These are phyloP conservation scores for Antheraea yamamai DNA, from an alignment of 2,888 invertebrate genomes.

Conservation along the genomic window DNA sequence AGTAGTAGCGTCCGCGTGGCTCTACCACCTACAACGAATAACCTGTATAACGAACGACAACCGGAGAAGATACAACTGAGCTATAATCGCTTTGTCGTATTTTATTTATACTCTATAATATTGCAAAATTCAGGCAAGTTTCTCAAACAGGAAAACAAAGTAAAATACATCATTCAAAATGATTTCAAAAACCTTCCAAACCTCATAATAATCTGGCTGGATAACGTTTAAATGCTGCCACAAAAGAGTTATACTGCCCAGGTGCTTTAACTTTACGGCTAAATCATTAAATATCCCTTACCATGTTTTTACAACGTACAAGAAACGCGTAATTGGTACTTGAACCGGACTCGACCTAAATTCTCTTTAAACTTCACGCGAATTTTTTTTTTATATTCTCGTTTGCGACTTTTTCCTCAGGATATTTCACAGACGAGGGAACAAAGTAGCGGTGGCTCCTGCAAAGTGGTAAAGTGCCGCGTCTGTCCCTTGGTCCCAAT, in stretches of 20 bases:
- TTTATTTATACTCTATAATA: no score
- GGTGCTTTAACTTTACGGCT: background rate
- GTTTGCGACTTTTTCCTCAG: background rate
- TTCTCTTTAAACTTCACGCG: background rate
- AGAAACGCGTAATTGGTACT: slow-evolving; percentile 9
- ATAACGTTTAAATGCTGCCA: background rate
- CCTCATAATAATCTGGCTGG: slow-evolving; percentile 7
- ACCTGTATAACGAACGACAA: no score
- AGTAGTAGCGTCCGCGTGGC: no score
- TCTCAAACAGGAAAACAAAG: background rate
- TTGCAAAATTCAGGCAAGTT: background rate
- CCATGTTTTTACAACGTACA: slow-evolving; percentile 7
- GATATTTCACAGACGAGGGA: slow-evolving; percentile 25
- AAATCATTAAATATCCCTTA: slow-evolving; percentile 6
- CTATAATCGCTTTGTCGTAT: no score
- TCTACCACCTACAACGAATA: no score
- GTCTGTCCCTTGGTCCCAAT: slow-evolving; percentile 58
- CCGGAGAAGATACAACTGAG: no score
- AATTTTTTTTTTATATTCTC: background rate
- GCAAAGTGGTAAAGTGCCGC: slow-evolving; percentile 45
- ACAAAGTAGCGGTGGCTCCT: slow-evolving; percentile 34
- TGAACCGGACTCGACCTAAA: slow-evolving; percentile 4
- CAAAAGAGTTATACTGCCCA: background rate
- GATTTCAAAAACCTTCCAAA: background rate
- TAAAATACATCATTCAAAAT: background rate